Conservation (phyloP, 92 coral and sea anemone genomes). For the Desmophyllum pertusum region DNA sequence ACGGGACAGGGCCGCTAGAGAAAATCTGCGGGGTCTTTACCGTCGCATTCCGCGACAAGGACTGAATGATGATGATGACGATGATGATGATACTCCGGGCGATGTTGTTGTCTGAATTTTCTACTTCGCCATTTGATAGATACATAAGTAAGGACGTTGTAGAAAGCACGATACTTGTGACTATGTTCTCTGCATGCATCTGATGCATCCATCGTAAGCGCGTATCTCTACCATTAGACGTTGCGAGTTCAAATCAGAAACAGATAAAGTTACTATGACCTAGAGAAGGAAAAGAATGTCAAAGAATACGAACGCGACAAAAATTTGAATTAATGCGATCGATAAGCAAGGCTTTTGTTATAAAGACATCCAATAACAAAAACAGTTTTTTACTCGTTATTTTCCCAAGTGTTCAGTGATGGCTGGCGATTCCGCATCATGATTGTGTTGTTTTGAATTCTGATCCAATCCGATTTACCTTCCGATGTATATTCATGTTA, state of each 20-base stretch:
- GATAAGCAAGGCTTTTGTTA: not conserved
- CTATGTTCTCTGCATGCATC: not conserved
- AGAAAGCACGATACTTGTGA: not conserved
- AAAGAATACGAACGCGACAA: not conserved
- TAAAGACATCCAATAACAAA: not conserved
- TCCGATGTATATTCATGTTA: not conserved
- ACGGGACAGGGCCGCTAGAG: not conserved
- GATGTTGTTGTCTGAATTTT: not conserved
- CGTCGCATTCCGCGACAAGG: not conserved
- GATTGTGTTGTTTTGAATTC: not conserved
- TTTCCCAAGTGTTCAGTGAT: not conserved
- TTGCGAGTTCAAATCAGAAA: too few species aligned
- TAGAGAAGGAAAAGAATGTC: not conserved
- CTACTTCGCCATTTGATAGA: too few species aligned
- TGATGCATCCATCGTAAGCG: not conserved
- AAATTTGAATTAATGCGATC: not conserved
- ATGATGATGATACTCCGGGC: not conserved
- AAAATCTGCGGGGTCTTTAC: not conserved
- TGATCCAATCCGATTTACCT: not conserved
- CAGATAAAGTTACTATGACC: not conserved
- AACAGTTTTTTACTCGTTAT: not conserved
- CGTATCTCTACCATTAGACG: too few species aligned
- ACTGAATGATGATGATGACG: not conserved
- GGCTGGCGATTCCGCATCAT: not conserved
- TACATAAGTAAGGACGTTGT: not conserved